Evolutionary conservation across 1,140 invertebrate species (phyloP).

Genomic region (Temnothorax nylanderi): DNA sequence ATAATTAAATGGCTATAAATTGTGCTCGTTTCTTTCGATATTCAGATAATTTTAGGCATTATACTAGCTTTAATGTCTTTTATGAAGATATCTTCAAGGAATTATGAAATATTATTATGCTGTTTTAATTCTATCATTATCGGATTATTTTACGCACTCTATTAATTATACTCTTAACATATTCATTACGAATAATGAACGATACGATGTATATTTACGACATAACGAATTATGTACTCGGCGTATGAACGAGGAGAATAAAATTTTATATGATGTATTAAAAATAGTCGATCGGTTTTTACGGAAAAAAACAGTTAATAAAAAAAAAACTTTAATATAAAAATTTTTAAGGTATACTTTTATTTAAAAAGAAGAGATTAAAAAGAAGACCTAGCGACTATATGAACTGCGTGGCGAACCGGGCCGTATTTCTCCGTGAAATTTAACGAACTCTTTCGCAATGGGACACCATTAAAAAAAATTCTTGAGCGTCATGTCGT

Average conservation of each 20-base stretch:
- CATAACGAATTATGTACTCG: too few relatives aligned
- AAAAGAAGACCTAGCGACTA: conserved; percentile 48
- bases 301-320: conserved; percentile 12
- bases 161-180: background rate
- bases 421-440: conserved; percentile 70
- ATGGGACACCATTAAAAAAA: conserved; percentile 78
- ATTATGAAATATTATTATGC: background rate
- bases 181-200: background rate
- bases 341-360: conserved; percentile 38
- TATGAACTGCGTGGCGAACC: conserved; percentile 40
- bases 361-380: conserved; percentile 59
- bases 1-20: conserved; percentile 26
- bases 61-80: background rate
- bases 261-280: background rate
- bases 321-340: conserved; percentile 2
- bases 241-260: background rate
- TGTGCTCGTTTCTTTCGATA: background rate
- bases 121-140: conserved; percentile 9
- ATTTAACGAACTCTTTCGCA: conserved; percentile 73
- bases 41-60: background rate
- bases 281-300: background rate
- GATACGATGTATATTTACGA: background rate
- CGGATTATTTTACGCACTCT: background rate
- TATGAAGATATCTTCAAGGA: background rate
- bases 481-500: conserved; percentile 73